Evolutionary conservation across 1,140 invertebrate genomes (phyloP).

Genomic region (Conopomorpha cramerella): DNA sequence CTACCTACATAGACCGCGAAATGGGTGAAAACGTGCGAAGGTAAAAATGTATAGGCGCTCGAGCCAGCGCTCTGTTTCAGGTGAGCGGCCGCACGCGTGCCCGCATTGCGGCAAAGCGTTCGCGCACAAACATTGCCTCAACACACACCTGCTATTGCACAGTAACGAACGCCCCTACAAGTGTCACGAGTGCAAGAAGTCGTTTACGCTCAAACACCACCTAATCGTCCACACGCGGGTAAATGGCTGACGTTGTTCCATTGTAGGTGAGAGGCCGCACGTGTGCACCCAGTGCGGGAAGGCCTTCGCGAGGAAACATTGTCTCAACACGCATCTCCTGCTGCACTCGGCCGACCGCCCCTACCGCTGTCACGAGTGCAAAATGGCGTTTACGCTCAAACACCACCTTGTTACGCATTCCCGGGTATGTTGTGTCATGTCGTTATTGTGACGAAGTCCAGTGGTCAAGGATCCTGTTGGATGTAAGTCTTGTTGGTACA

Average conservation of each 20-base stretch:
- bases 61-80: too few relatives aligned
- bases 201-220: constrained; percentile 76
- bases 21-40: too few relatives aligned
- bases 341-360: constrained; percentile 81
- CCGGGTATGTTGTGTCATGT: constrained; percentile 61
- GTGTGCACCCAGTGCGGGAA: constrained; percentile 85
- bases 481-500: too few relatives aligned
- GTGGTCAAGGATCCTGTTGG: too few relatives aligned
- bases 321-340: constrained; percentile 79
- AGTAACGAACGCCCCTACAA: constrained; percentile 75
- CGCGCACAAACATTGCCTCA: constrained; percentile 77
- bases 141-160: constrained; percentile 74
- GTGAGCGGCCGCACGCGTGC: constrained; percentile 76
- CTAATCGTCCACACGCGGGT: constrained; percentile 70
- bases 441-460: too few relatives aligned
- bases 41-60: too few relatives aligned
- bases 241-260: constrained; percentile 21
- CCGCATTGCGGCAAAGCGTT: constrained; percentile 79
- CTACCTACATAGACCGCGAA: too few relatives aligned
- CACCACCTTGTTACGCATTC: constrained; percentile 79
- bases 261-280: constrained; percentile 75
- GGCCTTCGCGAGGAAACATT: constrained; percentile 83
- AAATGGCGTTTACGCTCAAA: constrained; percentile 84
- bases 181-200: constrained; percentile 78
- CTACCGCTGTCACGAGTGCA: constrained; percentile 82